Evolutionary conservation across 2,888 invertebrate species (phyloP).

Genomic region (Hartigia nigra): DNA sequence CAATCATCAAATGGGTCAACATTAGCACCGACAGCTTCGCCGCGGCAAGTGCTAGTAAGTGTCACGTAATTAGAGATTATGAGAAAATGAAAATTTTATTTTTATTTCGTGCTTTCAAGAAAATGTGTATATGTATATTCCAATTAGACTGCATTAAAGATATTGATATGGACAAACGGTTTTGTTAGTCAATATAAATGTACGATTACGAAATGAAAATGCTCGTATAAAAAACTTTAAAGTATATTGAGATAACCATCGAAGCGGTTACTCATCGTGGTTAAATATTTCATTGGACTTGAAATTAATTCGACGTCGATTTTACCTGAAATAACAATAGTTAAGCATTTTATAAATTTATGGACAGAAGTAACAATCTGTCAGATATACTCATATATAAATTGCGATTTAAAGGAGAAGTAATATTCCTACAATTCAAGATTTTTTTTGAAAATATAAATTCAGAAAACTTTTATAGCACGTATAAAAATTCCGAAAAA

Average conservation of each 20-base stretch:
- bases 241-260: neutral
- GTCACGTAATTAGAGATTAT: neutral
- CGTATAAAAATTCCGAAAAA: neutral
- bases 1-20: conserved; percentile 40
- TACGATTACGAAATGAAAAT: no score
- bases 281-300: neutral
- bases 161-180: neutral
- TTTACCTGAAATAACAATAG: neutral
- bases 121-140: no score
- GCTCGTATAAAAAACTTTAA: neutral
- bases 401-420: no score
- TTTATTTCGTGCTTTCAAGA: no score
- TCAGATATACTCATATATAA: no score
- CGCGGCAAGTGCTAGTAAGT: conserved; percentile 44
- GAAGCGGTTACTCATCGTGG: neutral
- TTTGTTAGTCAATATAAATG: neutral
- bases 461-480: neutral
- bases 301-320: neutral
- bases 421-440: no score
- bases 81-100: neutral
- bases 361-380: neutral
- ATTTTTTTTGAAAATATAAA: neutral
- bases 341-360: neutral
- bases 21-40: conserved; percentile 54
- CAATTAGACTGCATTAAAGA: neutral